Evolutionary conservation across 2,113 vertebrate genomes (phyloP).

Genomic region (Arizona elegans): DNA sequence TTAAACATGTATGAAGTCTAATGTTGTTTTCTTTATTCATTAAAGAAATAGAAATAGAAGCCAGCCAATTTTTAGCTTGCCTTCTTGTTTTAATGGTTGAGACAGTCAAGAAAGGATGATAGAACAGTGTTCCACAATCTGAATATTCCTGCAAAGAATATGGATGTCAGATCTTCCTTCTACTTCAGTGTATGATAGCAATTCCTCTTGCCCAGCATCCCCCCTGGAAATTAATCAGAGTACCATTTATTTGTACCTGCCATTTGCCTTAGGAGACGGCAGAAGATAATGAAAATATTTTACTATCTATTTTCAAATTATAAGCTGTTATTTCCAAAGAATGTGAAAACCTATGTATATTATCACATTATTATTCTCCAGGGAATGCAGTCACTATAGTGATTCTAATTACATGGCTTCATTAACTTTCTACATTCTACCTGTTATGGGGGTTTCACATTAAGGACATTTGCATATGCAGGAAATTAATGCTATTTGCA

Average conservation of each 20-base stretch:
- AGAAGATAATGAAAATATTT: conserved; percentile 83
- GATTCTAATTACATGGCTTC: conserved; percentile 90
- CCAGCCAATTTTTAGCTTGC: neutral
- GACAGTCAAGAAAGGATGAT: conserved; percentile 1
- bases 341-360: conserved; percentile 75
- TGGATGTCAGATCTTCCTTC: conserved; percentile 50
- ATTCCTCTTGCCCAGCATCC: conserved; percentile 46
- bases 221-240: conserved; percentile 68
- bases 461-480: conserved; percentile 88
- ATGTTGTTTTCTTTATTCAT: neutral
- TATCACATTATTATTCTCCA: conserved; percentile 77
- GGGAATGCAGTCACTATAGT: conserved; percentile 82
- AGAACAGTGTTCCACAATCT: conserved; percentile 36
- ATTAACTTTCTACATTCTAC: conserved; percentile 88
- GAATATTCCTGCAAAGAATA: conserved; percentile 39
- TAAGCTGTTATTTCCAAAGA: conserved; percentile 75
- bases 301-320: conserved; percentile 82
- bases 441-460: conserved; percentile 81
- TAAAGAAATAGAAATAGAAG: neutral
- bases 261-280: conserved; percentile 75
- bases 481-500: conserved; percentile 83
- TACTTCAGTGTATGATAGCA: conserved; percentile 64
- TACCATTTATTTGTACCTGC: conserved; percentile 79
- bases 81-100: conserved; percentile 15
- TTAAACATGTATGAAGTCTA: neutral